Base-by-base conservation (phyloP, 37 sponge, comb jelly and placozoan genomes). In the Axinella damicornis region DNA sequence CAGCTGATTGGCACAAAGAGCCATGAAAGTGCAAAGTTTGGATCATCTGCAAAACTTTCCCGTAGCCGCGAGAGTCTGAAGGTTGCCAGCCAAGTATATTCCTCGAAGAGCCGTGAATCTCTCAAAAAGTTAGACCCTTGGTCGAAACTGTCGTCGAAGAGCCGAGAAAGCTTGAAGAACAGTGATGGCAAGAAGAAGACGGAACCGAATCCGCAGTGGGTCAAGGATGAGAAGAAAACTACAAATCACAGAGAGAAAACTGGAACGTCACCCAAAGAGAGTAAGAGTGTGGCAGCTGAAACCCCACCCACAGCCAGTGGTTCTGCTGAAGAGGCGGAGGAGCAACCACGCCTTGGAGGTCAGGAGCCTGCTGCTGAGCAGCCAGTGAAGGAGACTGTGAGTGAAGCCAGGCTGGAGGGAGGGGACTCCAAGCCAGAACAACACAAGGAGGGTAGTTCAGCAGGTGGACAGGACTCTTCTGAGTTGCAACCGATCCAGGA, bases 61-160 rank as follows among this genome's bases (percentile, higher is more conserved):
- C 13, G 16, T 17, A 76, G 76, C 34, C 19, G 59, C 19, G 76
- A 76, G 36, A 58, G 59, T 21, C 39, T 76, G 34, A 58, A 76
- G 38, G 76, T 13, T 25, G 61, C 57, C 18, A 74, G 57, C 57
- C 75, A 24, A 11, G 57, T 53, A 1, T 53, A 53, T 55, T 21
- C 57, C 12, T 53, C 75, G 31, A 74, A 74, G 75, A 74, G 75
- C 15, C 34, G 69, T n/a, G 76, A 33, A 30, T 21, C 55, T 25
- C 5, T 74, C 1, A 56, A 56, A 35, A 52, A 73, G 54, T 27
- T 22, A 27, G 62, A 61, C 14, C 11, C 62, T 12, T 2, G 69
- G n/a, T 19, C 19, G 2, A 67, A 12, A 18, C 55, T 1, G 31
- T 76, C 76, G 22, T 76, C 76, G 18, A 55, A 76, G 61, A 76